A percentile compares a stretch with the other conserved stretches of the same genome.
Evolutionary conservation across 2,888 invertebrate species (phyloP).

Genomic region (Caenorhabditis sp.): DNA sequence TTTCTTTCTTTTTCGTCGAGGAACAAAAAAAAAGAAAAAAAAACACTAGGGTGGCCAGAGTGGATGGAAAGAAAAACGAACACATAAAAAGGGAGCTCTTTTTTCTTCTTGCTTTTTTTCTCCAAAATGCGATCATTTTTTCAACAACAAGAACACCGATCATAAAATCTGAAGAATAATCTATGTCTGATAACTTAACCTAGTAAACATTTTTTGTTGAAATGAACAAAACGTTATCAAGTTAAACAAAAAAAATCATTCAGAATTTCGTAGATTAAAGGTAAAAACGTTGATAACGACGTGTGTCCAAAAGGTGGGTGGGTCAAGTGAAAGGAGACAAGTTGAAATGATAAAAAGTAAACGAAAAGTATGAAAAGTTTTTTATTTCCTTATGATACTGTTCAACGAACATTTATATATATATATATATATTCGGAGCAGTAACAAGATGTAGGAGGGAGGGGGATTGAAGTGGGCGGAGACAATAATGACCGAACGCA

Average conservation of each 20-base stretch:
- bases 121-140: not conserved
- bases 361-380: not conserved
- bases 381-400: not conserved
- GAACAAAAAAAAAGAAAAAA: constrained; percentile 4
- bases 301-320: not conserved
- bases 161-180: not conserved
- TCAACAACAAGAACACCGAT: not conserved
- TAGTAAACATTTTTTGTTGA: not conserved
- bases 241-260: too few relatives aligned
- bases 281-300: too few relatives aligned
- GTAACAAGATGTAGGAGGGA: not conserved
- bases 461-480: not conserved
- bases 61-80: constrained; percentile 23
- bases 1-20: constrained; percentile 5
- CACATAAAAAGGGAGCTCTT: constrained; percentile 20
- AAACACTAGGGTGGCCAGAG: constrained; percentile 1
- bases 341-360: not conserved
- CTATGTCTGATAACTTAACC: too few relatives aligned
- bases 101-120: not conserved
- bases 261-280: too few relatives aligned
- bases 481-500: not conserved
- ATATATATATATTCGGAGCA: not conserved
- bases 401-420: not conserved
- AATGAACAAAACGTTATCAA: not conserved
- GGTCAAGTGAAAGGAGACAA: not conserved